These are phyloP conservation scores for Hypanus sabinus DNA, from an alignment of 2,113 vertebrate genomes.

Conservation along the genomic window DNA sequence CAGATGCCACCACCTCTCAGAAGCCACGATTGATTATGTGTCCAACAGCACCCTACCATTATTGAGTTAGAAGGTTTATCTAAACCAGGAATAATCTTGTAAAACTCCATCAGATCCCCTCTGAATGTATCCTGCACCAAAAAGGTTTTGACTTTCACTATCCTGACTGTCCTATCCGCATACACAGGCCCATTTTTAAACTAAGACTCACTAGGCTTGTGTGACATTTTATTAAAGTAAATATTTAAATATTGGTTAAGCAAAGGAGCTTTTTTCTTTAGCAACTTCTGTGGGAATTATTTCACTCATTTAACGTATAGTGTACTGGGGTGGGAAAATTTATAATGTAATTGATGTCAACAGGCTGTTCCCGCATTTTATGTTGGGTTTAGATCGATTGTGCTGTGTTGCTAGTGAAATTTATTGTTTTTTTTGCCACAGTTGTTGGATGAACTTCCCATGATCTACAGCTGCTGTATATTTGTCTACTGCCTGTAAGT, in stretches of 20 bases:
- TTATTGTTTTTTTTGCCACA: conserved; percentile 50
- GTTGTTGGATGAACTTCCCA: conserved; percentile 93
- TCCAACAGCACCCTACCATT: no score
- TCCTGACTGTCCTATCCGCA: no score
- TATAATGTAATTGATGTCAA: neutral
- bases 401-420: neutral
- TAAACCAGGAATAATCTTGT: no score
- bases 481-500: conserved; percentile 99
- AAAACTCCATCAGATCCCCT: no score
- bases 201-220: neutral
- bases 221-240: neutral
- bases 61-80: no score
- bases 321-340: neutral
- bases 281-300: neutral
- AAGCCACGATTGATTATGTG: no score
- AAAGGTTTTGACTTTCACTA: no score
- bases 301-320: neutral
- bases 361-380: neutral
- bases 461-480: conserved; percentile 96
- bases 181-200: no score
- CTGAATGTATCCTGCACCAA: no score
- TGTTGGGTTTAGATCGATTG: neutral
- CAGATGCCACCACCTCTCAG: no score
- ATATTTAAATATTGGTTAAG: neutral
- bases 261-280: neutral